These are phyloP conservation scores for Halcyon chelicuti DNA, from an alignment of 2,797 vertebrate genomes.

Conservation along the genomic window DNA sequence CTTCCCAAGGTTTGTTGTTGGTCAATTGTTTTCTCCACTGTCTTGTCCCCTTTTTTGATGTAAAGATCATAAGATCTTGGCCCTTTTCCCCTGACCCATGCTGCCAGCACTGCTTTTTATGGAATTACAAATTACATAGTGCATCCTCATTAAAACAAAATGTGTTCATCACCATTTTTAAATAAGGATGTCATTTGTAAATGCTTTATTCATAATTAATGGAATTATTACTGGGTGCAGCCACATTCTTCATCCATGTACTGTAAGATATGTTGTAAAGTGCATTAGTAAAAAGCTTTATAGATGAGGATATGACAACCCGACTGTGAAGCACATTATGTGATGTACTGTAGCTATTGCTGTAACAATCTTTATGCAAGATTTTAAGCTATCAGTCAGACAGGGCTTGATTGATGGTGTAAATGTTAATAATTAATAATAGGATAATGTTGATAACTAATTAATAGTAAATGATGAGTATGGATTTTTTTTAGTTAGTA, in stretches of 20 bases:
- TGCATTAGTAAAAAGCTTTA: conserved; percentile 56
- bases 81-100: not conserved
- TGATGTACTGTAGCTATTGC: conserved; percentile 16
- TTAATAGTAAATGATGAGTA: conserved; percentile 67
- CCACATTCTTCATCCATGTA: conserved; percentile 44
- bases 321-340: conserved; percentile 21
- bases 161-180: conserved; percentile 23
- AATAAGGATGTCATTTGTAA: conserved; percentile 55
- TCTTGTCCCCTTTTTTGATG: not conserved
- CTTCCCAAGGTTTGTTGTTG: not conserved
- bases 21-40: not conserved
- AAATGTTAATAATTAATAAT: conserved; percentile 59
- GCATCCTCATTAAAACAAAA: conserved; percentile 42
- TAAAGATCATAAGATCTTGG: not conserved
- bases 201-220: conserved; percentile 49
- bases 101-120: conserved; percentile 1
- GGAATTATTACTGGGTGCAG: conserved; percentile 51
- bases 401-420: conserved; percentile 10
- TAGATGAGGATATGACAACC: conserved; percentile 23
- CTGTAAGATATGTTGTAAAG: conserved; percentile 24
- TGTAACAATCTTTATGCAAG: conserved; percentile 38
- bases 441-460: conserved; percentile 46
- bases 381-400: conserved; percentile 24
- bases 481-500: conserved; percentile 57
- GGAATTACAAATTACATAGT: conserved; percentile 39